Percentiles rank a stretch among this genome's conserved stretches.
These are phyloP conservation scores for Calliphora vomitoria DNA, from an alignment of 2,888 invertebrate species.

Conservation along the genomic window DNA sequence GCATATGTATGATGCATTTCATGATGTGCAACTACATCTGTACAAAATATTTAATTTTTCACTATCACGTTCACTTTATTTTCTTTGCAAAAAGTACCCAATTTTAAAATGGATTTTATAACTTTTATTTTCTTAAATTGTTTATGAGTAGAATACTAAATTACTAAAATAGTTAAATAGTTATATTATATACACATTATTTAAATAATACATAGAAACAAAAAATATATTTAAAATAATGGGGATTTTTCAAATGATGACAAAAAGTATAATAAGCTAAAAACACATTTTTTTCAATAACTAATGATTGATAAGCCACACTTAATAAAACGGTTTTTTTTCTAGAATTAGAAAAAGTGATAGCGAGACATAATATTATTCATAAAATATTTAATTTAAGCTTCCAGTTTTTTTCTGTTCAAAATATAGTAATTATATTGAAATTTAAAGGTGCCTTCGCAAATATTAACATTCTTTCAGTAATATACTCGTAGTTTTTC, in stretches of 20 bases:
- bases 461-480: no score
- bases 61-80: background rate
- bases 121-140: background rate
- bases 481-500: no score
- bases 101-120: background rate
- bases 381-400: no score
- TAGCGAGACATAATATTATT: no score
- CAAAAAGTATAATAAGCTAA: background rate
- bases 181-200: background rate
- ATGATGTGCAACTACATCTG: no score
- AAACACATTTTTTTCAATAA: background rate
- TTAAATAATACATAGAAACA: background rate
- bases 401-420: no score
- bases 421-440: no score
- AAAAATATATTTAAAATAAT: constrained; percentile 15
- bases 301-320: background rate
- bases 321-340: no score
- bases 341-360: no score
- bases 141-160: background rate
- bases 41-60: background rate
- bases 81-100: background rate
- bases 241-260: background rate
- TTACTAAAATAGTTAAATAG: background rate
- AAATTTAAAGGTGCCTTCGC: no score
- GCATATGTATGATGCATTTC: background rate